Percentiles rank a stretch among this genome's conserved stretches.
phyloP scores from a whole-genome alignment of 2,113 vertebrate genomes.

The Pheucticus melanocephalus region DNA sequence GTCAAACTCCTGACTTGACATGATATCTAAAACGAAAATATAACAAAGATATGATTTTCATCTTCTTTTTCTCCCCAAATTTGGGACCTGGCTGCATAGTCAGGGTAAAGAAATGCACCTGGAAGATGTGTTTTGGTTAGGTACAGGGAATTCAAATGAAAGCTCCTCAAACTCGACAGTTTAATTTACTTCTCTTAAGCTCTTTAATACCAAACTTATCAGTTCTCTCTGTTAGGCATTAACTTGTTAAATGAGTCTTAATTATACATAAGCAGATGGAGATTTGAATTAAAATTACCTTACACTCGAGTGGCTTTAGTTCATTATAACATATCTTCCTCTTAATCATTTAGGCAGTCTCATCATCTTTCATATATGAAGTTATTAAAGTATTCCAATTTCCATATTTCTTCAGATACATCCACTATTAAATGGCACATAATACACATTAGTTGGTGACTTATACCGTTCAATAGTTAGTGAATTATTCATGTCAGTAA shows the following conservation, averaged over 20 bases:
- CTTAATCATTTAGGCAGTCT: constrained; percentile 89
- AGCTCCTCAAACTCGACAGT: constrained; percentile 76
- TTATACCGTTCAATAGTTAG: constrained; percentile 67
- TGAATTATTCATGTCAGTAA: constrained; percentile 78
- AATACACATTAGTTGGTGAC: constrained; percentile 77
- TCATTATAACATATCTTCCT: constrained; percentile 89
- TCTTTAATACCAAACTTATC: constrained; percentile 81
- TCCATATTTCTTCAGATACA: constrained; percentile 84
- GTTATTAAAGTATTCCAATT: constrained; percentile 83
- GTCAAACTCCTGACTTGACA: constrained; percentile 38
- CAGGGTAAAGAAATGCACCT: constrained; percentile 60
- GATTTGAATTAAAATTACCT: constrained; percentile 95
- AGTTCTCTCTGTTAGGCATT: constrained; percentile 82
- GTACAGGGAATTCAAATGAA: constrained; percentile 74
- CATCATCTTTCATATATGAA: constrained; percentile 83
- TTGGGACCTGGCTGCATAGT: constrained; percentile 21
- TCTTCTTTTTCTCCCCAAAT: neutral
- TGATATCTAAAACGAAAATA: constrained; percentile 67
- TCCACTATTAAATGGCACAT: constrained; percentile 78
- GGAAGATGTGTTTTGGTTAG: constrained; percentile 66
- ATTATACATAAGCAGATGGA: constrained; percentile 89
- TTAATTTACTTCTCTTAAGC: constrained; percentile 81
- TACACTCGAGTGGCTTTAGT: constrained; percentile 88
- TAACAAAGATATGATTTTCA: neutral
- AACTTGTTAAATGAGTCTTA: constrained; percentile 90